Evolutionary conservation across 2,797 vertebrate species (phyloP), one percentile per base, ranked within the genome.

Genomic region (Telmatherina bonti): DNA sequence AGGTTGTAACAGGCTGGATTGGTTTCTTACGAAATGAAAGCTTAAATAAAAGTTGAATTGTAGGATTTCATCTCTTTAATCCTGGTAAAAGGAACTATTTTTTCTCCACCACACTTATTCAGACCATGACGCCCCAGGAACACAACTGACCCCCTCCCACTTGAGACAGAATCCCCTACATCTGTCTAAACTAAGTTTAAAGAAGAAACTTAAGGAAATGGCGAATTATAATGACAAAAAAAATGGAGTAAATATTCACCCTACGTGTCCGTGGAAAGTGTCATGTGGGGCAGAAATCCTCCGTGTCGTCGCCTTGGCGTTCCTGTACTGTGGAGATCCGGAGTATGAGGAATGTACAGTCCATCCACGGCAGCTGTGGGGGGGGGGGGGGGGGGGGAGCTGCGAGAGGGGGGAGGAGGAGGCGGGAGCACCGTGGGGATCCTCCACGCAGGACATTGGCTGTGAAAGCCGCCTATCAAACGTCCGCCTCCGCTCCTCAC

Each of bases 401-500:
- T 5, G 47, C 29, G 16, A 15, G 54, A 16, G 24, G n/a, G n/a
- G n/a, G n/a, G n/a, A n/a, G n/a, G 38, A 30, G 29, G 49, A n/a
- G 30, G 45, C 52, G 31, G 57, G 58, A 18, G 49, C 30, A 3
- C 7, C n/a, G n/a, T 1, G 31, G 22, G 60, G 64, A 51, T 11
- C 35, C 0, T 10, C 5, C 22, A 24, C 11, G 11, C 9, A 47
- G 20, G 1, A 57, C 70, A 86, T 89, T 90, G 90, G 89, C 10
- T 30, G 1, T 36, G 0, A 3, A 0, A 0, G 2, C 57, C 53
- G 72, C 66, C 54, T 31, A 20, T 78, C 82, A 62, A 20, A 38
- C 60, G 70, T 77, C 83, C 85, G 24, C 86, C 85, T 59, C 79
- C 85, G 62, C 81, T 67, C 26, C 91, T 90, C 91, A 92, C 90